Evolutionary conservation across 2,888 invertebrate species (phyloP), one percentile per base, ranked within the genome.

Genomic region (Drosophila prostipennis): DNA sequence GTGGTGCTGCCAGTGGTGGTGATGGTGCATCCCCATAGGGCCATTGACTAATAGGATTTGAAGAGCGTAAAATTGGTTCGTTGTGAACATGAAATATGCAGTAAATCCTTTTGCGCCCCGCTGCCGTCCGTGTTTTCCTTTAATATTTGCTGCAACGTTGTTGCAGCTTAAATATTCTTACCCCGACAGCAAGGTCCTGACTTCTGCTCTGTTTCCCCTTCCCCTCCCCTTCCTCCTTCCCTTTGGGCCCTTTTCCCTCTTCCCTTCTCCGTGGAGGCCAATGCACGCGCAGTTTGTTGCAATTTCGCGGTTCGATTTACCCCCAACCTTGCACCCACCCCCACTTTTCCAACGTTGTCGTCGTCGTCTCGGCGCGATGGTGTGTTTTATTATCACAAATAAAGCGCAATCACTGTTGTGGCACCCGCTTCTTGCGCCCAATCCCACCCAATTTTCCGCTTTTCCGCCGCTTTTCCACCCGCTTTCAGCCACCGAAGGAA

Each of bases 61-160:
- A 91, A 91, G 91, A 91, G 91, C 91, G 91, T 91, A 91, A 91
- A 91, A 91, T 91, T 91, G 91, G 91, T 91, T 91, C 91, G 90
- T 90, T 91, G 91, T 91, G 91, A 91, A 91, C 91, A 91, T 91
- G 90, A 91, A 91, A 91, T 91, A 91, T 91, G 91, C 91, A 91
- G 91, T 91, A 91, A 91, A 91, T 91, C 91, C 91, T 90, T 91
- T 78, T 83, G 86, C 86, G 76, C 76, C 82, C 42, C 51, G 48
- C 34, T 29, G 43, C 48, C 46, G 55, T 77, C 56, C 74, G 76
- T 84, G 87, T 84, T 84, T 84, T 84, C 80, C 87, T 84, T 84
- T 84, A 84, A 84, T 84, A 84, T 87, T 83, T 84, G 78, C 85
- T 64, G 77, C 79, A 86, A 72, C 86, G 74, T 77, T 79, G 76